A percentile compares a stretch with the other conserved stretches of the same genome.
Conservation (phyloP, 1,140 invertebrate genomes). For the Colletes latitarsis region DNA sequence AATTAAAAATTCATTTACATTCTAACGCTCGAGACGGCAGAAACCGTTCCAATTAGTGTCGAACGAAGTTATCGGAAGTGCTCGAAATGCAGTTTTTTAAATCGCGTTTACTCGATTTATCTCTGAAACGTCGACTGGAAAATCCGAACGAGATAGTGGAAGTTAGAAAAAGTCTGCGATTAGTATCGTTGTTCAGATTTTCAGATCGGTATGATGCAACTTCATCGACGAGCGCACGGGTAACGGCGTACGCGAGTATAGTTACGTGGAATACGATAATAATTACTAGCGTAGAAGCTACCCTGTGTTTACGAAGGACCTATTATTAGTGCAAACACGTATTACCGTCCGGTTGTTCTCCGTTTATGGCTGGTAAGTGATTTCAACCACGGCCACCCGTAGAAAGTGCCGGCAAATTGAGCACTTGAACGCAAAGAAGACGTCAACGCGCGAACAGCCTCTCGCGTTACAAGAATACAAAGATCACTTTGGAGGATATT, state of each 20-base stretch:
- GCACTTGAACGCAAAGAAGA: conserved; percentile 54
- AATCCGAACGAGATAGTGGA: not conserved
- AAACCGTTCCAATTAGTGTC: too few species aligned
- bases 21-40: too few species aligned
- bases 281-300: conserved; percentile 57
- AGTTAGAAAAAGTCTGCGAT: not conserved
- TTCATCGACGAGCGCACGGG: conserved; percentile 35
- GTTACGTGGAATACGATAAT: conserved; percentile 44
- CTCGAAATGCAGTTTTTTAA: too few species aligned
- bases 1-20: too few species aligned
- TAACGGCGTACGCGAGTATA: not conserved
- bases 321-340: conserved; percentile 63
- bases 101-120: not conserved
- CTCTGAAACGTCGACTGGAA: too few species aligned
- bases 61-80: too few species aligned
- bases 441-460: conserved; percentile 40
- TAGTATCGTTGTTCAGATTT: not conserved
- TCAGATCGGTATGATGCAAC: not conserved
- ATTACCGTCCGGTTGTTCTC: conserved; percentile 57
- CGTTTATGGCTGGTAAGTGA: conserved; percentile 59
- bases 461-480: conserved; percentile 43
- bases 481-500: conserved; percentile 34
- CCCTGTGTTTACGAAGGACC: conserved; percentile 56
- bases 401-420: conserved; percentile 61
- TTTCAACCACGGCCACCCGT: conserved; percentile 54